phyloP scores from a whole-genome alignment of 2,888 invertebrate species.

The Acanthosoma haemorrhoidale region DNA sequence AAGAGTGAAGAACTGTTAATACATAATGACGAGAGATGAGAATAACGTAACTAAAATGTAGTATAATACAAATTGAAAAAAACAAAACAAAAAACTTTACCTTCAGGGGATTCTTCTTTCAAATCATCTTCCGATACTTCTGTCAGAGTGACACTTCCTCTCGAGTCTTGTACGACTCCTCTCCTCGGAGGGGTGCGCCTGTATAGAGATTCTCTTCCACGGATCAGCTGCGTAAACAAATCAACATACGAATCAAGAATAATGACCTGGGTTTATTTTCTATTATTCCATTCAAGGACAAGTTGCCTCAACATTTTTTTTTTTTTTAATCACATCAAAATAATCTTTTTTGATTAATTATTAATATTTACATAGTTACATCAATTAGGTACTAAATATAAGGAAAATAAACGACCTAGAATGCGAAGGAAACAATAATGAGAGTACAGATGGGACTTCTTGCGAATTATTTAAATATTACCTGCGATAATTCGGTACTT shows the following conservation, averaged over 20 bases:
- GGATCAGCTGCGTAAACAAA: conserved; percentile 53
- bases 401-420: no score
- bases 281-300: not conserved
- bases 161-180: conserved; percentile 54
- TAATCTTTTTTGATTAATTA: not conserved
- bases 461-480: no score
- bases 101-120: conserved; percentile 41
- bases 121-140: conserved; percentile 39
- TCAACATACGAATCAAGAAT: conserved; percentile 15
- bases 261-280: not conserved
- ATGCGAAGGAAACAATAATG: no score
- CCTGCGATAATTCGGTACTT: no score
- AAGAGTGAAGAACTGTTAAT: no score
- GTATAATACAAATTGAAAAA: not conserved
- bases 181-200: conserved; percentile 39
- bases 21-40: no score
- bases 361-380: not conserved
- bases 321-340: not conserved
- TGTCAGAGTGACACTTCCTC: conserved; percentile 55
- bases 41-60: no score
- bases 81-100: not conserved
- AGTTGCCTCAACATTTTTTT: not conserved
- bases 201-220: conserved; percentile 49
- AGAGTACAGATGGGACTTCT: no score
- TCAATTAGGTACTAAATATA: no score